Percentiles rank a stretch among this genome's conserved stretches.
Conservation (phyloP, 2,888 invertebrate species). For the Drosophila neonasuta region DNA sequence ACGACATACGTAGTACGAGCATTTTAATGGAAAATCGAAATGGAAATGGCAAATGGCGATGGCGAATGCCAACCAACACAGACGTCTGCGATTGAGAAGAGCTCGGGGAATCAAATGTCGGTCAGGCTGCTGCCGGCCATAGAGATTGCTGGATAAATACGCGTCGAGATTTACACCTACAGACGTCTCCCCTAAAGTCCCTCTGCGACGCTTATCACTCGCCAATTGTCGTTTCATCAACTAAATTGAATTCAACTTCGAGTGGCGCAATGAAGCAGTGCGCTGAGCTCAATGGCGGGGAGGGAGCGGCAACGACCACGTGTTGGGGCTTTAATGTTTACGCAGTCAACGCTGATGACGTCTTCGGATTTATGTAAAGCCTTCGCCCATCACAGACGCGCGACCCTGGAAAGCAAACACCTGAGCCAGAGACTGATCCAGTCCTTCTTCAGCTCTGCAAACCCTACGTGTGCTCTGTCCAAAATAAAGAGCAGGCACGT, state of each 20-base stretch:
- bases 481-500: slow-evolving; percentile 27
- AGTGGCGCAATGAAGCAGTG: slow-evolving; percentile 10
- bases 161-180: slow-evolving; percentile 41
- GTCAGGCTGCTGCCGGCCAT: not conserved
- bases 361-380: slow-evolving; percentile 16
- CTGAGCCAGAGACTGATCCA: not conserved
- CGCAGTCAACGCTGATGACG: slow-evolving; percentile 20
- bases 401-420: slow-evolving; percentile 1
- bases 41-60: slow-evolving; percentile 1
- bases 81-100: not conserved
- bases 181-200: not conserved
- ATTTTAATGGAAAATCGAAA: slow-evolving; percentile 50
- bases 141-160: slow-evolving; percentile 29
- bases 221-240: slow-evolving; percentile 71
- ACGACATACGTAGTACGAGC: slow-evolving; percentile 35
- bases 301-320: not conserved
- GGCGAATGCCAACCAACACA: not conserved
- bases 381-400: not conserved
- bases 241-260: slow-evolving; percentile 65
- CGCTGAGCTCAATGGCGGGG: not conserved
- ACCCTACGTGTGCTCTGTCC: not conserved
- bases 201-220: slow-evolving; percentile 23
- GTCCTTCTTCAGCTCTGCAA: not conserved
- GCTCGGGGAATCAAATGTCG: slow-evolving; percentile 7
- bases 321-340: slow-evolving; percentile 43